phyloP scores from a whole-genome alignment of 2,888 invertebrate genomes.

The Alsophila aescularia region DNA sequence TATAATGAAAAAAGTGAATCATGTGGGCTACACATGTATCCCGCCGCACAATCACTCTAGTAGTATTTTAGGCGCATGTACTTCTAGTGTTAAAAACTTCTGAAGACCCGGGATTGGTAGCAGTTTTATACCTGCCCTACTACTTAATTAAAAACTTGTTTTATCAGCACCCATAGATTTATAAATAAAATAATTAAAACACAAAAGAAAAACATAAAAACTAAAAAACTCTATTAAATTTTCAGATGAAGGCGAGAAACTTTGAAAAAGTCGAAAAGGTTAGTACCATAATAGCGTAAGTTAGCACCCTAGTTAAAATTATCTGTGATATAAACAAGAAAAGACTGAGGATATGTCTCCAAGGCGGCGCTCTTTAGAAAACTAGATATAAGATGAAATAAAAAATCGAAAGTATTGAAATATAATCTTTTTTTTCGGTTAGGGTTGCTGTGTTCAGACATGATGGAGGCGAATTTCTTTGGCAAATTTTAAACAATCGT shows the following conservation, averaged over 20 bases:
- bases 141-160: no score
- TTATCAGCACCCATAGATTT: no score
- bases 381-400: conserved; percentile 61
- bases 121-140: no score
- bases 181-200: no score
- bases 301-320: conserved; percentile 24
- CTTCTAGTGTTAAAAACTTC: no score
- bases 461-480: conserved; percentile 76
- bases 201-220: no score
- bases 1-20: no score
- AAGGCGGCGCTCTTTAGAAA: neutral
- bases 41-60: no score
- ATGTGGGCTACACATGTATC: no score
- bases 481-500: conserved; percentile 42
- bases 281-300: conserved; percentile 76
- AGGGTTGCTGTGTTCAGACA: conserved; percentile 81
- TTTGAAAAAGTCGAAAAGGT: conserved; percentile 99
- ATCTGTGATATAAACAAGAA: conserved; percentile 9
- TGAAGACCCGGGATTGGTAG: no score
- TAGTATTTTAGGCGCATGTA: no score
- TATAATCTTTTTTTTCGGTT: conserved; percentile 73
- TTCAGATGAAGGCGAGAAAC: conserved; percentile 98
- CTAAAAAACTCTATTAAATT: conserved; percentile 45
- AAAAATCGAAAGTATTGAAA: conserved; percentile 52
- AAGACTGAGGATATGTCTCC: conserved; percentile 22